Evolutionary conservation across 2,888 invertebrate species (phyloP).

Genomic region (Pristionchus japonicus): DNA sequence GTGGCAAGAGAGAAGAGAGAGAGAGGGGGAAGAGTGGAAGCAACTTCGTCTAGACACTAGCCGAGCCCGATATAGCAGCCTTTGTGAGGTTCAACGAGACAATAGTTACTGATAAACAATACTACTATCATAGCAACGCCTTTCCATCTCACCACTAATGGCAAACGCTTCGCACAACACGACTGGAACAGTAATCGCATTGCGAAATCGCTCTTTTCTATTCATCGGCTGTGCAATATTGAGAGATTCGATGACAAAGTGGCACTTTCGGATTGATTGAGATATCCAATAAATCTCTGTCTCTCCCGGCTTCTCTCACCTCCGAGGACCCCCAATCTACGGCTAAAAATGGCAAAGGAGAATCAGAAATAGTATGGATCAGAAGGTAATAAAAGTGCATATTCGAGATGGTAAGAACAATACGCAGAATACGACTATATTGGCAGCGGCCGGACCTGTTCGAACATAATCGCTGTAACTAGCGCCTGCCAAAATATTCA

Average conservation of each 20-base stretch:
- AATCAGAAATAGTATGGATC: not conserved
- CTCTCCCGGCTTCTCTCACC: too few species aligned
- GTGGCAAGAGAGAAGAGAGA: not conserved
- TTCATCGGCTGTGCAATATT: not conserved
- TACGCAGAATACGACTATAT: not conserved
- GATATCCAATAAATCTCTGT: not conserved
- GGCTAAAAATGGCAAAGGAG: not conserved
- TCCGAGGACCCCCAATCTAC: not conserved
- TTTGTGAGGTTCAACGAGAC: not conserved
- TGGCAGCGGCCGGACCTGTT: not conserved
- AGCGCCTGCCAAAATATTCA: not conserved
- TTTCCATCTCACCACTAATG: not conserved
- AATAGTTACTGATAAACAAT: not conserved
- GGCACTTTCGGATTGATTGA: not conserved
- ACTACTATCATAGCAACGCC: not conserved
- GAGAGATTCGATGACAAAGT: not conserved
- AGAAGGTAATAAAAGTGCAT: not conserved
- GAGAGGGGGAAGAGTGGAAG: not conserved
- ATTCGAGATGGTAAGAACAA: not conserved
- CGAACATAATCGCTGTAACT: not conserved
- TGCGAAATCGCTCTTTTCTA: not conserved
- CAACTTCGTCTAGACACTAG: not conserved
- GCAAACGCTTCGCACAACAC: not conserved
- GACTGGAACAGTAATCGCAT: not conserved
- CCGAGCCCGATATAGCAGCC: not conserved